Conservation (phyloP, 2,888 invertebrate species). For the Syrista parreyssii region DNA sequence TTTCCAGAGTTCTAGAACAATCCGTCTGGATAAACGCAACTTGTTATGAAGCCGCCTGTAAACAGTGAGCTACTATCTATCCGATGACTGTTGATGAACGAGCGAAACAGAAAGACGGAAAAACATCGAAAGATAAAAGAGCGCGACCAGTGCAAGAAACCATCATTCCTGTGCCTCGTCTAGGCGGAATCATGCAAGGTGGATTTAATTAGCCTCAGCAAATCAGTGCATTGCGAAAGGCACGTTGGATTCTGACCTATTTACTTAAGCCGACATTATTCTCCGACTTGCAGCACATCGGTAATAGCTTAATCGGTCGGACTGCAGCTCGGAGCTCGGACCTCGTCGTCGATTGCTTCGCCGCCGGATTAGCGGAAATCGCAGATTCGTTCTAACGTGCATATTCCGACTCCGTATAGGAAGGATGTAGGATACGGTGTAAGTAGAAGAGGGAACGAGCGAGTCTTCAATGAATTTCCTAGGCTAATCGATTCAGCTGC, state of each 20-base stretch:
- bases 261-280: not conserved
- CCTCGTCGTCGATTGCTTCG: not conserved
- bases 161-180: not conserved
- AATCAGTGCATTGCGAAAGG: slow-evolving; percentile 42
- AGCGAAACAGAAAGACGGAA: too few relatives aligned
- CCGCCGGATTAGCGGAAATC: too few relatives aligned
- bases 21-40: not conserved
- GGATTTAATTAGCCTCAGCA: slow-evolving; percentile 50
- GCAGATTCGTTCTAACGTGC: too few relatives aligned
- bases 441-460: not conserved
- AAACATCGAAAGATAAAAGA: too few relatives aligned
- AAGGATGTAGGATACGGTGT: too few relatives aligned
- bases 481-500: not conserved
- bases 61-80: too few relatives aligned
- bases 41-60: not conserved
- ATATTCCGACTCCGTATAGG: too few relatives aligned
- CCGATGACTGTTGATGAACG: too few relatives aligned
- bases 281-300: not conserved
- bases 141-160: not conserved
- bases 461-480: not conserved
- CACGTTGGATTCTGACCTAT: slow-evolving; percentile 10
- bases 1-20: too few relatives aligned
- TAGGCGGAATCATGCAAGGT: slow-evolving; percentile 33
- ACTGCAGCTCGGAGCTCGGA: not conserved
- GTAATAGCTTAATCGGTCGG: not conserved